Base-by-base conservation (phyloP, 2,888 invertebrate genomes). In the Pelosia muscerda region DNA sequence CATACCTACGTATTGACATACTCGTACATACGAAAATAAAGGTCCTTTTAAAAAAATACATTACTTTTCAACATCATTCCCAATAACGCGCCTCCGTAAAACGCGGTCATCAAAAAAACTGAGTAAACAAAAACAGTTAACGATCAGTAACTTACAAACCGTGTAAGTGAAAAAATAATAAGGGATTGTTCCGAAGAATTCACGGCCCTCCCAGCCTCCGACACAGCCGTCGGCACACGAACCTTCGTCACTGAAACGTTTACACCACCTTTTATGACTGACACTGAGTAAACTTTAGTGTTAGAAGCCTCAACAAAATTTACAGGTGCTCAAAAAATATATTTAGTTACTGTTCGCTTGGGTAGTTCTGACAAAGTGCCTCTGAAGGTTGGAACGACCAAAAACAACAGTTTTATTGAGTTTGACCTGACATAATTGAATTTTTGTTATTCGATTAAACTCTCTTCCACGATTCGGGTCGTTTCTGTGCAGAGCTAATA, bases 151-250 rank as follows among this genome's bases (percentile, higher is more conserved):
- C 31, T 34, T n/a, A 62, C 59, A 68, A 38, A 64, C 0, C 25
- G 61, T 54, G 53, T 67, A 58, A 62, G 57, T 38, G 58, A 59
- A 62, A 64, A 62, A 65, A 79, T 74, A 74, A 77, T 71, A 72
- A 68, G 66, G 64, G 66, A 62, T 68, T 63, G 67, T 69, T 62
- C 42, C 34, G n/a, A 66, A 60, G 58, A 65, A 69, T 78, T 75
- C 73, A 66, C 58, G 22, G 49, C 26, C 49, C 42, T 28, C n/a
- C 26, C 42, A 54, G 25, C 54, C 38, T 26, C 28, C 22, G 23
- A 4, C 26, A 25, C 26, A 28, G 55, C 28, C 62, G 49, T 62
- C 25, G 31, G 23, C 66, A 56, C 55, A 61, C 49, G 26, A 55
- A 66, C 66, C 61, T 66, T 62, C 66, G 61, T 62, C 61, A 66